Base-by-base conservation (phyloP, 92 coral and sea anemone genomes). In the Palythoa heliodiscus region DNA sequence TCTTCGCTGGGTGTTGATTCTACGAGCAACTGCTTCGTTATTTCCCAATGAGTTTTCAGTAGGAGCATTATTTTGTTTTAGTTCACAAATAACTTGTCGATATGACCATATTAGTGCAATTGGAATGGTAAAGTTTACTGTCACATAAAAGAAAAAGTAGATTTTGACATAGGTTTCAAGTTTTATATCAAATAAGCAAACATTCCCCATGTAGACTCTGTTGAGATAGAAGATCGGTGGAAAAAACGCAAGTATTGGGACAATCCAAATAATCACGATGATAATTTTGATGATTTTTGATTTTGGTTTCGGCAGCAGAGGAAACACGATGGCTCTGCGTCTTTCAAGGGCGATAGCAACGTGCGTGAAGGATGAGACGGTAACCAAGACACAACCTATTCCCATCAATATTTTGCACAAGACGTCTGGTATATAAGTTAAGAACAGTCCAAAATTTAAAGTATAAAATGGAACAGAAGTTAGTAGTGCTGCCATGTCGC, bases 301-400 rank as follows among this genome's bases (percentile, higher is more conserved):
- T 15, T 24, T 72, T 72, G 77, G 77, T n/a, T 72, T 72, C 40
- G 73, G 43, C 23, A 47, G 24, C 22, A 39, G 24, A 39, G 76
- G 76, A 72, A 72, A 72, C 76, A 72, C 54, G 11, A 72, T 72
- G 25, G 77, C 77, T 72, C 54, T 52, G 54, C 73, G 77, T 72
- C 77, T 72, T 43, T 72, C 77, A 40, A 72, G 57, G 14, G 54
- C 77, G 54, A 72, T 72, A 38, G 77, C 77, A 72, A 40, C 77
- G 15, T 72, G 77, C 6, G 77, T 72, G 14, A 14, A 39, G 7
- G 7, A 3, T 43, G 77, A 72, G 40, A 72, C 64, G 1, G 64
- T 58, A 14, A 11, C 16, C 17, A 58, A 5, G 5, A 58, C 15
- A 14, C 1, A 15, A 14, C 19, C 3, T 14, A 7, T 19, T 3